Percentiles rank a stretch among this genome's conserved stretches.
Evolutionary conservation across 2,888 invertebrate genomes (phyloP).

Genomic region (Leptinotarsa tumamoca): DNA sequence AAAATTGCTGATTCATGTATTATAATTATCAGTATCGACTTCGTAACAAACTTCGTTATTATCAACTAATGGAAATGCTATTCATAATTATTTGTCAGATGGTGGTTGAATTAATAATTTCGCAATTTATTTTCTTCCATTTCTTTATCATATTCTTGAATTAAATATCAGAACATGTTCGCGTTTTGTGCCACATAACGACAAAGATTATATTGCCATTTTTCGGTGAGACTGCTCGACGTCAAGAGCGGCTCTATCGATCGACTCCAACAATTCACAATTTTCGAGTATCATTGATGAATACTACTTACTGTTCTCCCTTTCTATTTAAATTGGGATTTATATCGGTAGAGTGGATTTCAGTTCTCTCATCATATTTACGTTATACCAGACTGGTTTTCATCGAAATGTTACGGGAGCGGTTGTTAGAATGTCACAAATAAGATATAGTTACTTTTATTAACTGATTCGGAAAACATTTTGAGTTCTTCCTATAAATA

Average conservation of each 20-base stretch:
- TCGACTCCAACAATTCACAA: constrained; percentile 5
- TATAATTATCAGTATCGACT: no score
- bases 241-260: constrained; percentile 3
- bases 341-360: constrained; percentile 14
- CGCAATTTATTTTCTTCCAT: no score
- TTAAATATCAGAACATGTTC: background rate
- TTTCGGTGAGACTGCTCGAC: background rate
- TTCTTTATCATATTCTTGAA: no score
- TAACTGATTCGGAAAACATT: background rate
- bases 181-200: background rate
- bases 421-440: no score
- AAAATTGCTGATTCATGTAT: no score
- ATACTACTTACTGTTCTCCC: constrained; percentile 15
- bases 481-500: background rate
- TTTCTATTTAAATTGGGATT: constrained; percentile 13
- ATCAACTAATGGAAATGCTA: no score
- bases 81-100: no score
- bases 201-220: constrained; percentile 12
- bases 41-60: no score
- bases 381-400: constrained; percentile 3
- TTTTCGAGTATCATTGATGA: constrained; percentile 19
- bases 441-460: background rate
- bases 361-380: constrained; percentile 7
- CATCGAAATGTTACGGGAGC: background rate
- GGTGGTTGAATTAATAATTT: no score